Evolutionary conservation across 2,888 invertebrate species (phyloP).

Genomic region (Baronia brevicornis): DNA sequence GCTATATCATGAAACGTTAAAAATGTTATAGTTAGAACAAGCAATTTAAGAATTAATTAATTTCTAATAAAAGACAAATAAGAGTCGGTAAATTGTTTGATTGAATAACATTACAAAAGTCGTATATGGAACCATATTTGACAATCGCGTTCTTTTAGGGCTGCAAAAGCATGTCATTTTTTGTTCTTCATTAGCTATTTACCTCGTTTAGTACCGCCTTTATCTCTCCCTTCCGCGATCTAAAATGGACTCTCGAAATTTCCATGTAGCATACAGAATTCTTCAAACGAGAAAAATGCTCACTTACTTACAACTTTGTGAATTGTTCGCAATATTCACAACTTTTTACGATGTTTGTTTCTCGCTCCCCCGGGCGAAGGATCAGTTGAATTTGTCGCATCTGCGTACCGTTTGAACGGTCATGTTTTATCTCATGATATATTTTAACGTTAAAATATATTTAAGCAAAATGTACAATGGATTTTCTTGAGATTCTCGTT

Average conservation of each 20-base stretch:
- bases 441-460: conserved; percentile 17
- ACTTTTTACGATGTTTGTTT: conserved; percentile 59
- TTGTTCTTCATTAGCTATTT: conserved; percentile 26
- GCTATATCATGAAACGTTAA: conserved; percentile 9
- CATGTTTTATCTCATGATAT: conserved; percentile 39
- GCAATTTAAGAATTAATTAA: no score
- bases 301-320: conserved; percentile 46
- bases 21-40: no score
- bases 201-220: conserved; percentile 16
- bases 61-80: no score
- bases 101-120: no score
- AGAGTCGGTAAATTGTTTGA: no score
- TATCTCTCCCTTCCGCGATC: conserved; percentile 19
- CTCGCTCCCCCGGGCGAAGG: conserved; percentile 37
- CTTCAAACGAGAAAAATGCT: conserved; percentile 37
- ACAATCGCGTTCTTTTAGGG: background rate
- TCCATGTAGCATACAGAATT: conserved; percentile 30
- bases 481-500: conserved; percentile 9
- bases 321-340: conserved; percentile 52
- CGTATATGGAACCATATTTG: no score
- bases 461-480: conserved; percentile 13
- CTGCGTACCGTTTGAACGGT: conserved; percentile 49
- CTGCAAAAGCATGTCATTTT: conserved; percentile 19
- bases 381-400: conserved; percentile 52
- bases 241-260: conserved; percentile 26